Percentiles rank a stretch among this genome's conserved stretches.
These are phyloP conservation scores for Agonopterix heracliana DNA, from an alignment of 2,888 invertebrate genomes.

Conservation along the genomic window DNA sequence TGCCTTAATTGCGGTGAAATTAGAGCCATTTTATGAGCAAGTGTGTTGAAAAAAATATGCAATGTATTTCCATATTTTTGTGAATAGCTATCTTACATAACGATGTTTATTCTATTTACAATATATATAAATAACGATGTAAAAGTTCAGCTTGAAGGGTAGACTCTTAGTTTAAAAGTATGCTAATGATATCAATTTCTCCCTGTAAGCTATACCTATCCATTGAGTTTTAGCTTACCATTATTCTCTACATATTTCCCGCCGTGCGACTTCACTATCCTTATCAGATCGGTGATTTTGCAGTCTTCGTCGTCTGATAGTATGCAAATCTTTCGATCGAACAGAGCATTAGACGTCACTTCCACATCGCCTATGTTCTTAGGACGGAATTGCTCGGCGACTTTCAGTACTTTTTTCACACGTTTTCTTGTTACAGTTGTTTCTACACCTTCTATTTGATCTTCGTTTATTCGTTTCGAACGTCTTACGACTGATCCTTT, in stretches of 20 bases:
- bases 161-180: too few species aligned
- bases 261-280: conserved; percentile 48
- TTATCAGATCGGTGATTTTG: conserved; percentile 36
- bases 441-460: conserved; percentile 26
- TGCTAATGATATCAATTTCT: too few species aligned
- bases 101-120: too few species aligned
- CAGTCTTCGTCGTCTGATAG: conserved; percentile 54
- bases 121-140: too few species aligned
- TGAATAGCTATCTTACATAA: too few species aligned
- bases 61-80: too few species aligned
- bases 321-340: conserved; percentile 45
- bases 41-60: too few species aligned
- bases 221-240: conserved; percentile 27
- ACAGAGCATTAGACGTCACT: conserved; percentile 43
- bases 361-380: conserved; percentile 24
- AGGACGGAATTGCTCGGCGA: conserved; percentile 44
- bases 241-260: conserved; percentile 51
- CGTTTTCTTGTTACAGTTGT: conserved; percentile 37
- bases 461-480: conserved; percentile 38
- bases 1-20: too few species aligned
- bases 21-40: too few species aligned
- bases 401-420: conserved; percentile 30
- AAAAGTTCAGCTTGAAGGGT: too few species aligned
- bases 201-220: too few species aligned
- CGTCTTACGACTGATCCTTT: conserved; percentile 47